Conservation (phyloP, 2,797 vertebrate genomes). For the Salmo trutta region DNA sequence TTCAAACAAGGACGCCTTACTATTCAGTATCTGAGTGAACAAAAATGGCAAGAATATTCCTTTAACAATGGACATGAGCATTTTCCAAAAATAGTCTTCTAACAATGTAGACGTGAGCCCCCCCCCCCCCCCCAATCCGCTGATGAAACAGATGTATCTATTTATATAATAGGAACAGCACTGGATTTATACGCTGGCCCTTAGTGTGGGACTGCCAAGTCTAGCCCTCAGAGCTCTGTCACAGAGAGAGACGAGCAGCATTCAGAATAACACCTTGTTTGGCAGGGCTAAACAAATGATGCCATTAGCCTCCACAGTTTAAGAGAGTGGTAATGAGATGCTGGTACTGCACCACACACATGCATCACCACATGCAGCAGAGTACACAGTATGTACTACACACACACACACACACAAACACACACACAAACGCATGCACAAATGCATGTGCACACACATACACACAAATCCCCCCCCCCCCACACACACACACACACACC, state of each 20-base stretch:
- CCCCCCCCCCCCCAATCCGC: not conserved
- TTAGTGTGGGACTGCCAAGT: not conserved
- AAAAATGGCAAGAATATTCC: not conserved
- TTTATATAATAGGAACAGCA: not conserved
- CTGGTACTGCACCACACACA: constrained; percentile 7
- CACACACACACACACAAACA: not conserved
- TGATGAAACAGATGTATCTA: not conserved
- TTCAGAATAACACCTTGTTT: constrained; percentile 20
- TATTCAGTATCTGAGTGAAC: not conserved
- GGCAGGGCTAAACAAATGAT: constrained; percentile 28
- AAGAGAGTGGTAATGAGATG: constrained; percentile 17
- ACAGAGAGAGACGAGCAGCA: not conserved
- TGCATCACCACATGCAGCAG: constrained; percentile 13
- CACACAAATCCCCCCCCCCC: not conserved
- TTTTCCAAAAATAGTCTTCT: not conserved
- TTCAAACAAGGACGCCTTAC: not conserved
- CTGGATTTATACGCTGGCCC: not conserved
- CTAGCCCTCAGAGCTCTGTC: not conserved
- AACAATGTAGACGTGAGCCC: not conserved
- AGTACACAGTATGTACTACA: not conserved
- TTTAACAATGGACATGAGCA: not conserved
- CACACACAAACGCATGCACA: not conserved
- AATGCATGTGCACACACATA: not conserved
- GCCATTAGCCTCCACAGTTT: constrained; percentile 29
- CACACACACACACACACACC: not conserved